These are phyloP conservation scores for Heteronetta atricapilla DNA, from an alignment of 2,113 vertebrate species.

Conservation along the genomic window DNA sequence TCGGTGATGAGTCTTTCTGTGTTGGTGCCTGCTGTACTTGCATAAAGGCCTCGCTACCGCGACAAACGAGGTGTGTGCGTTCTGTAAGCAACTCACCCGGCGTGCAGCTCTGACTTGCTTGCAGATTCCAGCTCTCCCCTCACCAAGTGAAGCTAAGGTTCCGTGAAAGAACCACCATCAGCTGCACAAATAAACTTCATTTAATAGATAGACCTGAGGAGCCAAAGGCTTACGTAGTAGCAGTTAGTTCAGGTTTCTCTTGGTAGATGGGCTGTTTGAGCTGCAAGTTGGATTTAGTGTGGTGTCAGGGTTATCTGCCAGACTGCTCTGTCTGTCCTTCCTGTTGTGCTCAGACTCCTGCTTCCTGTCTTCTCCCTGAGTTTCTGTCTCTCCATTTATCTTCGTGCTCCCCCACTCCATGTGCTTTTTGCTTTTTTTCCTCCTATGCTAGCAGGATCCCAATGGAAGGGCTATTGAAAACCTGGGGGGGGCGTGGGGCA, in stretches of 20 bases:
- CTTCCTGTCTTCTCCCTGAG: neutral
- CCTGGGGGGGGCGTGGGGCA: neutral
- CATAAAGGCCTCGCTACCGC: neutral
- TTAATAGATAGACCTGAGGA: neutral
- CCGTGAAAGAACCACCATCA: neutral
- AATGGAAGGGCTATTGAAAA: neutral
- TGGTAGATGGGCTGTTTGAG: neutral
- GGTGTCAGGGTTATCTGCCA: neutral
- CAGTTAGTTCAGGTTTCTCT: neutral
- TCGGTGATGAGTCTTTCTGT: neutral
- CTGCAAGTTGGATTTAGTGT: neutral
- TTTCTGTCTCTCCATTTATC: neutral
- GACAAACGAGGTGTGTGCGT: neutral
- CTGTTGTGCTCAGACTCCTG: neutral
- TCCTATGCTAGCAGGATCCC: neutral
- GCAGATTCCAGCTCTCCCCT: neutral
- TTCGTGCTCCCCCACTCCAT: neutral
- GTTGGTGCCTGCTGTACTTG: neutral
- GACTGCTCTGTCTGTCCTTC: neutral
- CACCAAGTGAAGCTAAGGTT: neutral
- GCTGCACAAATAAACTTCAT: neutral
- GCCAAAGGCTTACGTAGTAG: neutral
- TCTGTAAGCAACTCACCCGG: neutral
- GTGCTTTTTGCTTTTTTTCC: rapidly evolving
- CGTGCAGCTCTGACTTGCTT: neutral